A percentile compares a stretch with the other conserved stretches of the same genome.
phyloP scores from a whole-genome alignment of 2,888 invertebrate species.

The Luperina testacea region DNA sequence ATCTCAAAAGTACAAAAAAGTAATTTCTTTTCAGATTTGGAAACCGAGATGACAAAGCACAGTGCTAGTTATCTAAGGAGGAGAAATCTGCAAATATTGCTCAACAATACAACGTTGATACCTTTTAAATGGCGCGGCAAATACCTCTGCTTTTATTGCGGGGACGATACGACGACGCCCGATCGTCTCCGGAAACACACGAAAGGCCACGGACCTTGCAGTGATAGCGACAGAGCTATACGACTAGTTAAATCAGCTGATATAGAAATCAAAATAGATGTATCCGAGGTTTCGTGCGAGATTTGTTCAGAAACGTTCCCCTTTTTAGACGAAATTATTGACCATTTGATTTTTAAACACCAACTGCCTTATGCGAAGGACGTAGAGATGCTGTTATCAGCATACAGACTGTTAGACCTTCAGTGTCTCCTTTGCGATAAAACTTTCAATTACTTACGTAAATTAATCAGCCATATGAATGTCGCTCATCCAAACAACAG shows the following conservation, averaged over 20 bases:
- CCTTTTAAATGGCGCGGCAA: conserved; percentile 86
- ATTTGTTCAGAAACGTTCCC: conserved; percentile 71
- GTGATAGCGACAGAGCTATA: conserved; percentile 75
- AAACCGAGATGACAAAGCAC: conserved; percentile 72
- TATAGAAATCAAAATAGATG: conserved; percentile 82
- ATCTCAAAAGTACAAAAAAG: conserved; percentile 77
- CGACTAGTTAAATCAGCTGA: conserved; percentile 77
- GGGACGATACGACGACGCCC: conserved; percentile 73
- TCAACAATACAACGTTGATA: conserved; percentile 84
- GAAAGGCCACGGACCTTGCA: conserved; percentile 76
- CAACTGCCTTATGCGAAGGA: conserved; percentile 73
- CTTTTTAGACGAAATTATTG: conserved; percentile 58
- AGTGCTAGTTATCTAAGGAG: conserved; percentile 68
- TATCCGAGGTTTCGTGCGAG: conserved; percentile 79
- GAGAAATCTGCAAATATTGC: conserved; percentile 79
- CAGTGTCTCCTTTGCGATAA: conserved; percentile 79
- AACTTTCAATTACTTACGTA: conserved; percentile 72
- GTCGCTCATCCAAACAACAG: conserved; percentile 73
- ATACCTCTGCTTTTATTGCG: conserved; percentile 85
- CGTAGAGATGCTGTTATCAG: conserved; percentile 71
- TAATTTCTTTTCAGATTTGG: conserved; percentile 85
- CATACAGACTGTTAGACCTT: conserved; percentile 78
- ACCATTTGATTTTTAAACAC: conserved; percentile 77
- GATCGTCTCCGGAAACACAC: conserved; percentile 77
- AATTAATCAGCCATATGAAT: conserved; percentile 80